Evolutionary conservation across 2,888 invertebrate species (phyloP).

Genomic region (Nemapogon koenigi): DNA sequence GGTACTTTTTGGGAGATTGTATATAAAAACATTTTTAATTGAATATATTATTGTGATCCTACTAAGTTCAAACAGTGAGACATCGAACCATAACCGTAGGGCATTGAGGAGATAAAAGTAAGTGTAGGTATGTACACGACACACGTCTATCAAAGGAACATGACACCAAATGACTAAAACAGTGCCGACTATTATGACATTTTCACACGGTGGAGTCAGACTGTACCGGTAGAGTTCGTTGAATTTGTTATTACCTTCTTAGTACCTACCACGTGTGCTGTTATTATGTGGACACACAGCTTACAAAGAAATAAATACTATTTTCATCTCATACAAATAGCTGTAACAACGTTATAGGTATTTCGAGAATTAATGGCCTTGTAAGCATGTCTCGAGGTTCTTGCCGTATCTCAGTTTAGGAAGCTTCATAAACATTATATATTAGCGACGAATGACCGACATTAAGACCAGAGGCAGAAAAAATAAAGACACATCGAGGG

Average conservation of each 20-base stretch:
- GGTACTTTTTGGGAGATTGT: too few relatives aligned
- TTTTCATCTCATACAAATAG: neutral
- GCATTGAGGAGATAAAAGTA: too few relatives aligned
- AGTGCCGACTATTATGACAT: constrained; percentile 34
- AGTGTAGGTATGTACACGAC: too few relatives aligned
- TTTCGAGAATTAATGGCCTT: neutral
- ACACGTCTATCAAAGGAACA: too few relatives aligned
- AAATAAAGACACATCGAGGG: constrained; percentile 38
- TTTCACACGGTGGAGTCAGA: constrained; percentile 61
- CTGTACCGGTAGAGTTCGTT: constrained; percentile 63
- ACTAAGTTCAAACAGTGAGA: too few relatives aligned
- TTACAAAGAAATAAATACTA: too few relatives aligned
- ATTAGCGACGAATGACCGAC: constrained; percentile 61
- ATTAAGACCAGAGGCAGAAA: constrained; percentile 59
- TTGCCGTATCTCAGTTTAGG: neutral
- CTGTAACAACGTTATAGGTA: neutral
- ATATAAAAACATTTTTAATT: too few relatives aligned
- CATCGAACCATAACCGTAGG: too few relatives aligned
- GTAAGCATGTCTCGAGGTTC: neutral
- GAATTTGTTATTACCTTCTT: constrained; percentile 64
- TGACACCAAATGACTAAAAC: constrained; percentile 49
- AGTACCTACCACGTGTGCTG: constrained; percentile 48
- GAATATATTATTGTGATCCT: too few relatives aligned
- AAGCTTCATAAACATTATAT: constrained; percentile 22
- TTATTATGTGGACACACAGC: constrained; percentile 30